Percentiles rank a stretch among this genome's conserved stretches.
These are phyloP conservation scores for Acanthosepion pharaonis DNA, from an alignment of 2,888 invertebrate species.

Conservation along the genomic window DNA sequence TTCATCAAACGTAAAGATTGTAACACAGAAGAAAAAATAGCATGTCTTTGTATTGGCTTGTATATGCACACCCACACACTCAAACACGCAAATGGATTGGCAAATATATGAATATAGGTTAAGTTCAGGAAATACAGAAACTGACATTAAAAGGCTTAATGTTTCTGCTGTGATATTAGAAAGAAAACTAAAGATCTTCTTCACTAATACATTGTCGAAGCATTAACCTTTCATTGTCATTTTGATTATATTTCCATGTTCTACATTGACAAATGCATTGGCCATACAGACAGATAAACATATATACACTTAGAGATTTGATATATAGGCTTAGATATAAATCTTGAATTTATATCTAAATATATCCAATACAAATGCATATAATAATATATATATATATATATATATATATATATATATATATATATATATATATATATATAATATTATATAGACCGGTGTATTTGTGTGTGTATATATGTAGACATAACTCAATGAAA, in stretches of 20 bases:
- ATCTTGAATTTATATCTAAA: neutral
- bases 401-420: neutral
- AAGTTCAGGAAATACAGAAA: neutral
- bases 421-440: neutral
- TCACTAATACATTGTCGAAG: conserved; percentile 4
- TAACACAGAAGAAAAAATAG: neutral
- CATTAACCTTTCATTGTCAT: neutral
- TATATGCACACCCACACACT: conserved; percentile 42
- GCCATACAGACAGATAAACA: conserved; percentile 34
- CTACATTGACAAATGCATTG: conserved; percentile 33
- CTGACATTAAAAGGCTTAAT: neutral
- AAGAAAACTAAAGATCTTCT: neutral
- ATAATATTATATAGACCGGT: neutral
- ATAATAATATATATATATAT: conserved; percentile 25
- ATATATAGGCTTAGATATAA: neutral
- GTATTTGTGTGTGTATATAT: neutral
- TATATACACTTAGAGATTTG: neutral
- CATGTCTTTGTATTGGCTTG: neutral
- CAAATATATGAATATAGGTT: neutral
- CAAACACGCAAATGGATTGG: neutral
- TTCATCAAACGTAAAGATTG: neutral
- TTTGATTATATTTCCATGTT: neutral
- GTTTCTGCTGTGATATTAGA: neutral
- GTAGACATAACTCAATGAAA: neutral
- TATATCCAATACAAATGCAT: neutral